A percentile compares a stretch with the other conserved stretches of the same genome.
Conservation (phyloP, 2,797 vertebrate genomes). For the Bradypus variegatus region DNA sequence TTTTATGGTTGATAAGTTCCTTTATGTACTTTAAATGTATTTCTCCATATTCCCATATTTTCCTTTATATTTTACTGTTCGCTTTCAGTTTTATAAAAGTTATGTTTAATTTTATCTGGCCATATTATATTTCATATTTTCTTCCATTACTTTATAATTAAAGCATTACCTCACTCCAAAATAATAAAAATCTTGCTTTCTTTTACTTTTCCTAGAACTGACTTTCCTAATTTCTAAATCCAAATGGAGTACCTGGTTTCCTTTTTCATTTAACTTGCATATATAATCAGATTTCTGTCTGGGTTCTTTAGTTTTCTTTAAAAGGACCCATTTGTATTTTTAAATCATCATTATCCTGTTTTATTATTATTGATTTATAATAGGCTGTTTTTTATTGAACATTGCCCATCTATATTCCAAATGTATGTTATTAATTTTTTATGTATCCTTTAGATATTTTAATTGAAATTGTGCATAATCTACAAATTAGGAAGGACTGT, state of each 20-base stretch:
- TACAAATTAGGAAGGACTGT: background rate
- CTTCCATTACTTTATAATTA: background rate
- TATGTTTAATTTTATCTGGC: background rate
- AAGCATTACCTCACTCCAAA: background rate
- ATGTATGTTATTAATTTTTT: background rate
- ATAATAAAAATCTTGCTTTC: background rate
- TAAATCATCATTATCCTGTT: constrained; percentile 26
- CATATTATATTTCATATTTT: background rate
- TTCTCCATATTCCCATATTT: background rate
- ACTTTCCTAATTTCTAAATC: constrained; percentile 11
- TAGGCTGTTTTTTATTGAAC: background rate
- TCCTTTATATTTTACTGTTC: background rate
- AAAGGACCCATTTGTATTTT: constrained; percentile 14
- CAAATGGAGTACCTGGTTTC: background rate
- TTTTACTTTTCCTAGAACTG: background rate
- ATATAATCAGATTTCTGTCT: constrained; percentile 1
- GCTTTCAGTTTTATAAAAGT: background rate
- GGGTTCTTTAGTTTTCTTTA: background rate
- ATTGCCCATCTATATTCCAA: constrained; percentile 27
- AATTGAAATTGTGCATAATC: background rate
- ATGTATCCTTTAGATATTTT: background rate
- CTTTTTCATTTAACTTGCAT: background rate
- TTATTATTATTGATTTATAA: constrained; percentile 31
- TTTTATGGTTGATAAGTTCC: background rate
- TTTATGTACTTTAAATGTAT: background rate